These are phyloP conservation scores for Drosophila guanche DNA, from an alignment of 1,140 invertebrate species.

Conservation along the genomic window DNA sequence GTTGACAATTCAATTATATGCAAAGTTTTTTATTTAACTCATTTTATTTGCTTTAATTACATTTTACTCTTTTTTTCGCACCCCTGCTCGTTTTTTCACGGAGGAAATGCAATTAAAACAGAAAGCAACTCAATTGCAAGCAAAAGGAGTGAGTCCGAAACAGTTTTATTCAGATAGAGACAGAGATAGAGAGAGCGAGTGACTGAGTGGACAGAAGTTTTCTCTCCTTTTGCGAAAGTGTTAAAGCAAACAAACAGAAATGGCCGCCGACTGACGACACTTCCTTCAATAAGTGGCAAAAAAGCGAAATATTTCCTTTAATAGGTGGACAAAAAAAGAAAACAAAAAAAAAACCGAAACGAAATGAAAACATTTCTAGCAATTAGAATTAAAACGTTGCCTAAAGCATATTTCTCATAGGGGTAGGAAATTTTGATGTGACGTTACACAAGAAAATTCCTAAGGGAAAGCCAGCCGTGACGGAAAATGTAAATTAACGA, in stretches of 20 bases:
- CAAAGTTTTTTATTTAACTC: constrained; percentile 47
- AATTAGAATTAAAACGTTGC: constrained; percentile 13
- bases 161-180: too few relatives aligned
- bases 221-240: constrained; percentile 15
- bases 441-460: too few relatives aligned
- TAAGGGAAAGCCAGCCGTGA: too few relatives aligned
- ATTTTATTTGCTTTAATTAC: constrained; percentile 52
- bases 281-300: neutral
- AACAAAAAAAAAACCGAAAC: too few relatives aligned
- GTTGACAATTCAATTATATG: constrained; percentile 53
- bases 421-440: too few relatives aligned
- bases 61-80: neutral
- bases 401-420: too few relatives aligned
- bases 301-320: too few relatives aligned
- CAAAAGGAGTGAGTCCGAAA: neutral
- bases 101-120: constrained; percentile 44
- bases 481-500: too few relatives aligned
- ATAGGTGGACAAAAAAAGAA: too few relatives aligned
- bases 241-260: constrained; percentile 28
- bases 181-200: too few relatives aligned
- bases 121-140: constrained; percentile 51
- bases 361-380: neutral
- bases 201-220: too few relatives aligned
- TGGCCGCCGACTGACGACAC: constrained; percentile 25
- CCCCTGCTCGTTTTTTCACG: neutral